Base-by-base conservation (phyloP, 2,888 invertebrate species). In the Leucophenga maculata region DNA sequence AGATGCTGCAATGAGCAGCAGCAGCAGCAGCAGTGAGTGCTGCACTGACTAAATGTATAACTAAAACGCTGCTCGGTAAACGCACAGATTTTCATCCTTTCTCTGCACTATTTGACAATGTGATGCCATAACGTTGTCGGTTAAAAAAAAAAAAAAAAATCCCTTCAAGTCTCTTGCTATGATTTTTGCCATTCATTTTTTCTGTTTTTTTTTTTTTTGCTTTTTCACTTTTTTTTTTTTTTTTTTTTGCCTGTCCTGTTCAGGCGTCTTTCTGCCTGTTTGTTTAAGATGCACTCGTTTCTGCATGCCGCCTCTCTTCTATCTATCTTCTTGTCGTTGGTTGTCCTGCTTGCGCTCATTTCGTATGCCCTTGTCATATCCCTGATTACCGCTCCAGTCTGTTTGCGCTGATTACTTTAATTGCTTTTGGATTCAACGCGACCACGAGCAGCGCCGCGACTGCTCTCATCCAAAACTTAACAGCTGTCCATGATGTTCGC, bases 341-440 rank as follows among this genome's bases (percentile, higher is more conserved):
- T 26, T 57, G 57, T 22, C 54, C 11, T 18, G 18, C 18, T 18
- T 54, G 54, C 54, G 13, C 13, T 57, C n/a, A 46, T 46, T 46
- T 46, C 46, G 6, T 1, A 13, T 46, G 46, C 46, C 46, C 46
- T n/a, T 46, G 26, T 4, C 26, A 26, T 26, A 3, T 26, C 26
- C 26, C 26, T 16, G 48, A n/a, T 48, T 6, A 48, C 14, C 16
- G 13, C 55, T 26, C 20, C 18, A 39, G 32, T 14, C 60, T 18
- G 11, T 18, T 32, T 31, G 20, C 48, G 52, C 26, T 50, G 65
- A 65, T 65, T 65, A 50, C 50, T 31, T 65, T 65, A 65, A 65
- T 65, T 65, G 65, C 31, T 50, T 31, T 65, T 48, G 48, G 44
- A 16, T 20, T 55, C 59, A 59, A 2, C 14, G 55, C 14, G 13